Evolutionary conservation across 53 echinoderm and acorn worm species (phyloP).

Genomic region (Henricia sp.): DNA sequence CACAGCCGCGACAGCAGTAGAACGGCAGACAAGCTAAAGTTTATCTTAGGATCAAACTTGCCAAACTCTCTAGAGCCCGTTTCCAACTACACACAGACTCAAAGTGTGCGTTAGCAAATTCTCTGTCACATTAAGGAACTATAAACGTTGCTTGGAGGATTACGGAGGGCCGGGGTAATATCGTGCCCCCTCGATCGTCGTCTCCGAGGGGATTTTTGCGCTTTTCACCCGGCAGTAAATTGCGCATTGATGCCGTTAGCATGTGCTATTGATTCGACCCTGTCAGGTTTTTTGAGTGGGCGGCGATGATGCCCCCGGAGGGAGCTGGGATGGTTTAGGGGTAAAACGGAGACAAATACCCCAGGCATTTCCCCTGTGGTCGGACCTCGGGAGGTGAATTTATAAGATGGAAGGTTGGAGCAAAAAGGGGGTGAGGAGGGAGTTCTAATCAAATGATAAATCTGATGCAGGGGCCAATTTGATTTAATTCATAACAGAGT

Average conservation of each 20-base stretch:
- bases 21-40: too few relatives aligned
- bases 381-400: neutral
- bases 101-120: neutral
- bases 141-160: constrained; percentile 9
- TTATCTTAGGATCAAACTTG: too few relatives aligned
- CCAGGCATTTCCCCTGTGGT: too few relatives aligned
- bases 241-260: constrained; percentile 17
- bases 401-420: neutral
- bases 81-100: too few relatives aligned
- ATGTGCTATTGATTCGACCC: neutral
- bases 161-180: neutral
- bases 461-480: neutral
- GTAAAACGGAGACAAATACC: neutral
- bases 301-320: neutral
- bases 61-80: too few relatives aligned
- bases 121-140: neutral
- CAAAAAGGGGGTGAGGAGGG: neutral
- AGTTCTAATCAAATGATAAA: neutral
- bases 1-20: too few relatives aligned
- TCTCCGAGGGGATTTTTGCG: neutral
- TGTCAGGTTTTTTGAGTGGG: constrained; percentile 32
- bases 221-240: neutral
- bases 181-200: neutral
- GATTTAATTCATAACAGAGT: too few relatives aligned
- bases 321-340: neutral